Percentiles rank a stretch among this genome's conserved stretches.
Conservation (phyloP, 1,140 invertebrate species). For the Heliothis virescens region DNA sequence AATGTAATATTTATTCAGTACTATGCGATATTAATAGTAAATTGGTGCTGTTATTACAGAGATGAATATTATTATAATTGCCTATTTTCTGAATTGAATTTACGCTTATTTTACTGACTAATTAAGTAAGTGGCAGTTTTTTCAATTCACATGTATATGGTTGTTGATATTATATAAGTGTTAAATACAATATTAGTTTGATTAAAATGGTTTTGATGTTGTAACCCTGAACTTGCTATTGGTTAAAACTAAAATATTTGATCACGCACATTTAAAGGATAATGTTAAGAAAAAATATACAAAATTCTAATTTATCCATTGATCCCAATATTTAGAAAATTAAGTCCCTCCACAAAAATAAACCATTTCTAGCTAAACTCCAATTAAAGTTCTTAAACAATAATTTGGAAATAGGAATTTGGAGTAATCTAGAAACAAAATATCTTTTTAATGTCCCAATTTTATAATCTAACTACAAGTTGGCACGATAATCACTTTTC, state of each 20-base stretch:
- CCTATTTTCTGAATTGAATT: slow-evolving; percentile 2
- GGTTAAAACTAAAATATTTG: background rate
- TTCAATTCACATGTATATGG: background rate
- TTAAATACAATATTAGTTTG: background rate
- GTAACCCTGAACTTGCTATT: no score
- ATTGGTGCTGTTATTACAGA: no score
- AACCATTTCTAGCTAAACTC: background rate
- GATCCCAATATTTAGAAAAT: slow-evolving; percentile 17
- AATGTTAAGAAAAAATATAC: background rate
- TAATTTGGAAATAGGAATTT: background rate
- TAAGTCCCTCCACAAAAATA: slow-evolving; percentile 5
- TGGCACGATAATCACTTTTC: slow-evolving; percentile 42
- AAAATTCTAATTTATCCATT: background rate
- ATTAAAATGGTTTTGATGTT: no score
- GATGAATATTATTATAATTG: background rate
- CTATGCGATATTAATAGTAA: no score
- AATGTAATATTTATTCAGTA: no score
- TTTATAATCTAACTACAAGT: slow-evolving; percentile 40
- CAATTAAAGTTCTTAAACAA: background rate
- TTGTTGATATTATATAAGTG: background rate
- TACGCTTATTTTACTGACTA: background rate
- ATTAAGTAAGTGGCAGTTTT: background rate
- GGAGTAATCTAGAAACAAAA: background rate
- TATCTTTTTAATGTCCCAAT: background rate
- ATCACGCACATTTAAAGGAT: background rate